phyloP scores from a whole-genome alignment of 2,113 vertebrate genomes.

The Otocyon megalotis region DNA sequence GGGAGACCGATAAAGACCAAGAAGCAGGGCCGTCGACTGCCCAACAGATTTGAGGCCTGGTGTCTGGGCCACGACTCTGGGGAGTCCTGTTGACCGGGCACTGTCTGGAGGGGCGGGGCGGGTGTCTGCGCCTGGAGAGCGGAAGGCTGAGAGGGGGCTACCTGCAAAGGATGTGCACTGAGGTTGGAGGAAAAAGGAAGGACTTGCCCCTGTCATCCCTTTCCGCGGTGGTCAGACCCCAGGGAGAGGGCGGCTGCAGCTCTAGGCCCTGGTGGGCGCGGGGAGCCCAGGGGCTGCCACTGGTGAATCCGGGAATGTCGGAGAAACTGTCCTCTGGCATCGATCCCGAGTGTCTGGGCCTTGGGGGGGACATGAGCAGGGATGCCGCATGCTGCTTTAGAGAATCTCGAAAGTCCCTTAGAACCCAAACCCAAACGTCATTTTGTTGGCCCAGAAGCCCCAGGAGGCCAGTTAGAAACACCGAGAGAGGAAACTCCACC shows the following conservation, averaged over 20 bases:
- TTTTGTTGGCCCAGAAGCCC: conserved; percentile 5
- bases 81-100: neutral
- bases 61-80: conserved; percentile 6
- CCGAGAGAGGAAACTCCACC: neutral
- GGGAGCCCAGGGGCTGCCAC: neutral
- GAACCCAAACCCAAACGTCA: neutral
- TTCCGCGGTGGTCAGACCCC: neutral
- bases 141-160: neutral
- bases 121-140: conserved; percentile 14
- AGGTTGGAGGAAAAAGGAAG: neutral
- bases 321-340: neutral
- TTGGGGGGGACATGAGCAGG: neutral
- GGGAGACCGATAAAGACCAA: conserved; percentile 27
- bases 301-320: neutral
- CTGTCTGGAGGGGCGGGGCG: conserved; percentile 4
- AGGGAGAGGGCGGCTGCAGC: neutral
- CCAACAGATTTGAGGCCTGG: neutral
- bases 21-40: conserved; percentile 6
- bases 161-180: neutral
- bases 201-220: neutral
- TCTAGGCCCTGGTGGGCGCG: neutral
- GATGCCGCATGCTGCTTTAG: conserved; percentile 7
- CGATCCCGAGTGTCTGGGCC: neutral
- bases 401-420: neutral
- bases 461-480: neutral